phyloP scores from a whole-genome alignment of 2,888 invertebrate species.

The Volucella zonaria region DNA sequence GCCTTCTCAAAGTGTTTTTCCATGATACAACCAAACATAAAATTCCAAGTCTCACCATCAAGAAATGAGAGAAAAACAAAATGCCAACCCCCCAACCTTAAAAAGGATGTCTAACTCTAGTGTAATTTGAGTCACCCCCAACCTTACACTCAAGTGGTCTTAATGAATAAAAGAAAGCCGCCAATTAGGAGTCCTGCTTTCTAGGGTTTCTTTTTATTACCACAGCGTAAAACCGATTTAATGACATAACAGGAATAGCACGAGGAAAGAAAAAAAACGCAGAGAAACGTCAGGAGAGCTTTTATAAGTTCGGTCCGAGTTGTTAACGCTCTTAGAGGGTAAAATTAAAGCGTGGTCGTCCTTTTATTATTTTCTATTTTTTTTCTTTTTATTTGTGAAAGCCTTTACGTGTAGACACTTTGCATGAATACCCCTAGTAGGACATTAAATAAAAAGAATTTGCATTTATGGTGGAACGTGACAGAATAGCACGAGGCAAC shows the following conservation, averaged over 20 bases:
- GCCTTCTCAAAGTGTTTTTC: no score
- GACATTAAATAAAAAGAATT: slow-evolving; percentile 22
- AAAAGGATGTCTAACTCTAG: no score
- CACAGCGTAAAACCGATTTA: slow-evolving; percentile 42
- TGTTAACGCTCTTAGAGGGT: slow-evolving; percentile 39
- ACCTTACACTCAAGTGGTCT: background rate
- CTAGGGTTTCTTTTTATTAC: background rate
- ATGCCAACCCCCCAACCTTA: no score
- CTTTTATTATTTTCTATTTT: background rate
- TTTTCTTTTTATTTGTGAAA: background rate
- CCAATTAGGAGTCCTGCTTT: slow-evolving; percentile 25
- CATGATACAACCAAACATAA: no score
- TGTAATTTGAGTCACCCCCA: slow-evolving; percentile 4
- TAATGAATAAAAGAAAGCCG: slow-evolving; percentile 26
- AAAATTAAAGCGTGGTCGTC: slow-evolving; percentile 18
- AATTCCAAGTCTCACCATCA: no score
- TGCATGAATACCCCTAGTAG: slow-evolving; percentile 1
- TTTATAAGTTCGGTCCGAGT: slow-evolving; percentile 46
- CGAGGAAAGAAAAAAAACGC: no score
- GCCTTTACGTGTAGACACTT: slow-evolving; percentile 3
- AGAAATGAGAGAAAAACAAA: no score
- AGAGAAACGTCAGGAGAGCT: background rate
- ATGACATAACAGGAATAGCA: slow-evolving; percentile 21
- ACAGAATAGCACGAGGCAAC: slow-evolving; percentile 12
- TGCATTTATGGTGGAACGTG: slow-evolving; percentile 36